phyloP scores from a whole-genome alignment of 2,797 vertebrate genomes.

The Phataginus tetradactyla region DNA sequence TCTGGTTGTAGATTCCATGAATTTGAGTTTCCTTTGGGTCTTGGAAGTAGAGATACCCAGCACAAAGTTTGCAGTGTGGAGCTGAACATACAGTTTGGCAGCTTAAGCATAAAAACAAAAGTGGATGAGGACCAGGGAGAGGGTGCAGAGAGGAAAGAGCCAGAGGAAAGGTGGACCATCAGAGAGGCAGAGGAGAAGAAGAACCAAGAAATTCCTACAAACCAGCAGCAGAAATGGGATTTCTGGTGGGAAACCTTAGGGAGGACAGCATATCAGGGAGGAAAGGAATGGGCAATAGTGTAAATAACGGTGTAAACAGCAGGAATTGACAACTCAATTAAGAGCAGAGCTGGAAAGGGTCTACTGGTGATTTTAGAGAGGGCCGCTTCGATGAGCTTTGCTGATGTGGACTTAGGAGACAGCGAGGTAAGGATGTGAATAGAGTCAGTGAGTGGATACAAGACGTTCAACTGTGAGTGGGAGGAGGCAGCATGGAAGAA shows the following conservation, averaged over 20 bases:
- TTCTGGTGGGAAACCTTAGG: not conserved
- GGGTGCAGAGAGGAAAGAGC: not conserved
- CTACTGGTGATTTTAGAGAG: not conserved
- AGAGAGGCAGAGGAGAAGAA: not conserved
- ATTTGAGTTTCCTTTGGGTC: not conserved
- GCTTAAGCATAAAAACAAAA: not conserved
- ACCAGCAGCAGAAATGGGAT: not conserved
- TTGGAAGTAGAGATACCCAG: not conserved
- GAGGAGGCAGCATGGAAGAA: not conserved
- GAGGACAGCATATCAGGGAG: not conserved
- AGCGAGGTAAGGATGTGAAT: not conserved
- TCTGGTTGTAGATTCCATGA: not conserved
- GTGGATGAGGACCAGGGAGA: not conserved
- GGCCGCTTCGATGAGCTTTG: not conserved
- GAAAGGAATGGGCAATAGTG: not conserved
- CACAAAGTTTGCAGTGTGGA: not conserved
- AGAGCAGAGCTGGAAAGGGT: not conserved
- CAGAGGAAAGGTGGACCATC: not conserved
- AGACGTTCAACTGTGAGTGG: not conserved
- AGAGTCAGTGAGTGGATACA: not conserved
- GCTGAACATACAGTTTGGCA: conserved; percentile 1
- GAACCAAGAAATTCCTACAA: not conserved
- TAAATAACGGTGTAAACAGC: not conserved
- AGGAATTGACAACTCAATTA: not conserved
- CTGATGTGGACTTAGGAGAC: not conserved